Base-by-base conservation (phyloP, 2,113 vertebrate species). In the Recurvirostra avosetta region DNA sequence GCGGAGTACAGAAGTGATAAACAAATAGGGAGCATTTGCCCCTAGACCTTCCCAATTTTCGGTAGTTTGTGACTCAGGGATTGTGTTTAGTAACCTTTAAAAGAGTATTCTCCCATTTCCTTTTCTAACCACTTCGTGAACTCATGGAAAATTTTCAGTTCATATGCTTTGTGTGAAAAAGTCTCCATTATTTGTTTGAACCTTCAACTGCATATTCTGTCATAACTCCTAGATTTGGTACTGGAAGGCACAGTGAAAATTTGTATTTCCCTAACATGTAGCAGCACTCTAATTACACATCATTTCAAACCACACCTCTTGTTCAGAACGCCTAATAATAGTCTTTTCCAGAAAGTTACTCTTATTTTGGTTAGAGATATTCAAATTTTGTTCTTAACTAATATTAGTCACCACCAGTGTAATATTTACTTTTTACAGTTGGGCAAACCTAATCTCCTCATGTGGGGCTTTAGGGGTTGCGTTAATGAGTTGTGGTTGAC, bases 401-500 rank as follows among this genome's bases (percentile, higher is more conserved):
- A 19, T 34, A 61, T 11, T 72, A 25, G 8, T 40, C 30, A 18
- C 36, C 1, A 2, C 2, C 20, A 32, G 5, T 62, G 84, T 53
- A 80, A 67, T 75, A 30, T 38, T 45, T 43, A 17, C 3, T 65
- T 86, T 83, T 88, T 55, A 32, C 8, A 38, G 7, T 36, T 50
- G 59, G 12, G 8, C 47, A 88, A 78, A 63, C 25, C 20, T 71
- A 12, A 55, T 34, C 26, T 86, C 12, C 12, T 79, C 25, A 26
- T 17, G 17, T 11, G 12, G 30, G 26, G 25, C 19, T 73, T 56
- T 25, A n/a, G 27, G 19, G 7, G 18, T 56, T 89, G 47, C 22
- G 3, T 62, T n/a, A 41, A 13, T 0, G 0, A 88, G 11, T 52
- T 53, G 5, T 11, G 27, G 16, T n/a, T 71, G 6, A 36, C 11